phyloP scores from a whole-genome alignment of 1,140 invertebrate species.

The Formica exsecta region DNA sequence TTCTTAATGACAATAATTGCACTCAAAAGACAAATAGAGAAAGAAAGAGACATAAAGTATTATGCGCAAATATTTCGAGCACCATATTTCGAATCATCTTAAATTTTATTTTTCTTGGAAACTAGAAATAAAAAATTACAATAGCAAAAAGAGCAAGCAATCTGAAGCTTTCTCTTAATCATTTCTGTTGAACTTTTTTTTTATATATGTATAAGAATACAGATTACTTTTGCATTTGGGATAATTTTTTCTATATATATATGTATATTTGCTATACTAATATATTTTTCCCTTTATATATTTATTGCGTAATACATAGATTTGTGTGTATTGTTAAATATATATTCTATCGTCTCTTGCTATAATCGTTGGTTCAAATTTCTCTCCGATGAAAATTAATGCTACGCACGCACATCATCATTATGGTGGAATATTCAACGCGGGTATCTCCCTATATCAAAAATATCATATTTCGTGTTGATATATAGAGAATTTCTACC shows the following conservation, averaged over 20 bases:
- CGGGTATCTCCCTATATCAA: constrained; percentile 11
- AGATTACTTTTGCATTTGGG: neutral
- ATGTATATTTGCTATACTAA: neutral
- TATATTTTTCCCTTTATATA: neutral
- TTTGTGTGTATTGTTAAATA: too few species aligned
- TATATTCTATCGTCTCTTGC: neutral
- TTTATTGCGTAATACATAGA: neutral
- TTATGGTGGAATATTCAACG: constrained; percentile 8
- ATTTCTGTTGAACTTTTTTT: neutral
- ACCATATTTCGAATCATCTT: neutral
- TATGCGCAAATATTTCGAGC: constrained; percentile 25
- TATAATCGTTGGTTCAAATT: constrained; percentile 10
- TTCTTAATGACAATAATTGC: constrained; percentile 56
- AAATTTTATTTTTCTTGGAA: constrained; percentile 23
- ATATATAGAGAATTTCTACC: constrained; percentile 22
- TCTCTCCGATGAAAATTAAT: constrained; percentile 3
- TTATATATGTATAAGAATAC: neutral
- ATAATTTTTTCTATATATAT: too few species aligned
- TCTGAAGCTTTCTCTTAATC: neutral
- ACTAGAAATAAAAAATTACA: neutral
- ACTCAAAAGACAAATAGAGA: neutral
- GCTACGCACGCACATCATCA: neutral
- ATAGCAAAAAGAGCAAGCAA: neutral
- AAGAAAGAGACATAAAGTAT: neutral
- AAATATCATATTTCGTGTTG: constrained; percentile 46